Conservation (phyloP, 2,888 invertebrate species). For the Amiota communis region DNA sequence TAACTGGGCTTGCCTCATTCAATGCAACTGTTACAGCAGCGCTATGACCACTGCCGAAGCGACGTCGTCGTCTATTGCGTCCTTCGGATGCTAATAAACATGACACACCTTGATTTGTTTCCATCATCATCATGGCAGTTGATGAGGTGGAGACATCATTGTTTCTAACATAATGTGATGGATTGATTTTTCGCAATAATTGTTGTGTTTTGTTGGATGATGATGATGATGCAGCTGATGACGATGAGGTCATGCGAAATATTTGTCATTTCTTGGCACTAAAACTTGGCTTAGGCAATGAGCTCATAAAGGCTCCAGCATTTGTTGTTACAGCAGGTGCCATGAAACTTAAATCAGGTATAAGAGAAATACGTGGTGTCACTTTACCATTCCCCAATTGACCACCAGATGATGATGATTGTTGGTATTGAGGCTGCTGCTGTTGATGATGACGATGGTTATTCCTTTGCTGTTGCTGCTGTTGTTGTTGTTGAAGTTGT, state of each 20-base stretch:
- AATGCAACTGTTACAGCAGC: not conserved
- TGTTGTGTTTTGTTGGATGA: not conserved
- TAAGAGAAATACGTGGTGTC: constrained; percentile 74
- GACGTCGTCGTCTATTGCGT: not conserved
- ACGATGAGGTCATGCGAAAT: constrained; percentile 53
- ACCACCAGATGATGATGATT: constrained; percentile 56
- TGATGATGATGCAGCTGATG: not conserved
- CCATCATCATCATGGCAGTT: not conserved
- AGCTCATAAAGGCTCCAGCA: constrained; percentile 68
- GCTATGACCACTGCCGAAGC: not conserved
- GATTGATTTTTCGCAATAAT: not conserved
- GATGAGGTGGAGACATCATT: not conserved
- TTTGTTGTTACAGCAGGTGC: constrained; percentile 73
- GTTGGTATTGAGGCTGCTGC: constrained; percentile 46
- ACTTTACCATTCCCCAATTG: constrained; percentile 68
- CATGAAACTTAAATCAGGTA: constrained; percentile 76
- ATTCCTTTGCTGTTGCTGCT: constrained; percentile 37
- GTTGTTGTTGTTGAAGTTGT: constrained; percentile 50
- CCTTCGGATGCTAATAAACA: constrained; percentile 11
- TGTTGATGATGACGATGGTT: constrained; percentile 42
- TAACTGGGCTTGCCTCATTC: constrained; percentile 4
- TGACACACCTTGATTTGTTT: not conserved
- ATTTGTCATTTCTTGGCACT: constrained; percentile 72
- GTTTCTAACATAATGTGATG: too few species aligned
- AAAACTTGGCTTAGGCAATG: constrained; percentile 68